Base-by-base conservation (phyloP, 2,888 invertebrate species). In the Volucella inflata region DNA sequence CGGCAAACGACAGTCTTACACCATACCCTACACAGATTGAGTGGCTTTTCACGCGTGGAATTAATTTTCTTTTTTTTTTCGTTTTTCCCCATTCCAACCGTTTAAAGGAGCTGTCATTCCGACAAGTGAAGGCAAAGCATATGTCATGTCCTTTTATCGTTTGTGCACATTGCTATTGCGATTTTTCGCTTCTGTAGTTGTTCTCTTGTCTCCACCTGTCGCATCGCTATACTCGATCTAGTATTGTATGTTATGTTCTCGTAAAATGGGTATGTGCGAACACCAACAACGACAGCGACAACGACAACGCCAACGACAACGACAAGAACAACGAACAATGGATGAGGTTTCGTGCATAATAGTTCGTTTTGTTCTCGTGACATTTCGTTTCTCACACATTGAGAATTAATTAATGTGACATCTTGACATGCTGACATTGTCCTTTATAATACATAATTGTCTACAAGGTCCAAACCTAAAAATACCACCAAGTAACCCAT, bases 351-450 rank as follows among this genome's bases (percentile, higher is more conserved):
- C 76, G 71, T 76, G 80, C 70, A 74, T 48, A 76, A n/a, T n/a
- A 71, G 64, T 71, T 84, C 57, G 65, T 79, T 71, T 76, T 75
- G 80, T 68, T 85, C 53, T 71, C 76, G 60, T 76, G 84, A 80
- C 76, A 72, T 76, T 75, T 72, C 46, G 65, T 62, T 76, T 64
- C 62, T 78, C 64, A 78, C 76, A 71, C 68, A 85, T 68, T 57
- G 71, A 16, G 67, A 81, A 81, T 81, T 81, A 85, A 85, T 81
- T 77, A 74, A 74, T 81, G 62, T 64, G 68, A 81, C 85, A 81
- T 60, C 75, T 80, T 80, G 80, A 84, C 71, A 76, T 53, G 59
- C 60, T 53, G 75, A 74, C 78, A 74, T 16, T 74, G 68, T 72
- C 55, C 76, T 55, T 77, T 17, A 67, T 67, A 60, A 77, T 70